Evolutionary conservation across 1,140 invertebrate genomes (phyloP).

Genomic region (Battus philenor): DNA sequence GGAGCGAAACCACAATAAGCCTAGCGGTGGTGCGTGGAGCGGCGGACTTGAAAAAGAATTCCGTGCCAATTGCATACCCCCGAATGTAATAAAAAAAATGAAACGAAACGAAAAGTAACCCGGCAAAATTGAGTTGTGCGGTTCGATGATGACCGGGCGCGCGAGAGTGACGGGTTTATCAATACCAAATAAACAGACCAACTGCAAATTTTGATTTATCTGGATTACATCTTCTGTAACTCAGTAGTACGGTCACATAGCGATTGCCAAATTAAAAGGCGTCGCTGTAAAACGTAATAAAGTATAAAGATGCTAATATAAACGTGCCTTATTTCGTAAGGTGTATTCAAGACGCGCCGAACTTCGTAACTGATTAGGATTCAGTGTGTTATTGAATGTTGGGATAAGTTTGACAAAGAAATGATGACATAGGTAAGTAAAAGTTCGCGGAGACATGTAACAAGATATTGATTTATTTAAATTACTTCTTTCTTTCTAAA

Average conservation of each 20-base stretch:
- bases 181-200: too few species aligned
- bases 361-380: conserved; percentile 2
- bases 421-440: conserved; percentile 7
- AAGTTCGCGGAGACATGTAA: background rate
- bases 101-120: conserved; percentile 1
- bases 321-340: too few species aligned
- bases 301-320: too few species aligned
- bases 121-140: conserved; percentile 20
- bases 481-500: background rate
- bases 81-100: background rate
- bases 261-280: too few species aligned
- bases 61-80: conserved; percentile 43
- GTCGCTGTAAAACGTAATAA: too few species aligned
- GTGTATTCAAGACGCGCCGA: too few species aligned
- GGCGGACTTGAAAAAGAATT: conserved; percentile 42
- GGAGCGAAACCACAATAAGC: conserved; percentile 61
- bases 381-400: conserved; percentile 10
- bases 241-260: too few species aligned
- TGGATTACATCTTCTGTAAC: too few species aligned
- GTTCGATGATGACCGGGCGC: conserved; percentile 27
- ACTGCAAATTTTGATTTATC: too few species aligned
- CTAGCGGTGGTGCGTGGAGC: conserved; percentile 64
- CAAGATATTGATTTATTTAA: conserved; percentile 5
- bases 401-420: conserved; percentile 12
- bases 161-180: conserved; percentile 29